phyloP scores from a whole-genome alignment of 2,113 vertebrate genomes.

The Brevimyrus niger region DNA sequence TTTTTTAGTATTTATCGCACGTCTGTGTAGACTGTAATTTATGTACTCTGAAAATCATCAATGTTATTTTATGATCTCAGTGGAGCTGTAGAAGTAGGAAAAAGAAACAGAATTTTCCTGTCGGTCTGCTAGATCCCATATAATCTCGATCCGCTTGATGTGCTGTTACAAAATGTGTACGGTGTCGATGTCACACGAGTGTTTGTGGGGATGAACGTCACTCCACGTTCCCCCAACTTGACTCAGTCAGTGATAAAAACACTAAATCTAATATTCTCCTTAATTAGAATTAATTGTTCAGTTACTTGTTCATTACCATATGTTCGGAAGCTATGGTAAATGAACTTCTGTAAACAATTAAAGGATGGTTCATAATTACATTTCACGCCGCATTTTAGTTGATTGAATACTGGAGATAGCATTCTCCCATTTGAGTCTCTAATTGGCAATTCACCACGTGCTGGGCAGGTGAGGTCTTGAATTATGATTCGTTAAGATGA shows the following conservation, averaged over 20 bases:
- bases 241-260: not conserved
- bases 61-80: not conserved
- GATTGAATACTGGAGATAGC: not conserved
- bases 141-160: not conserved
- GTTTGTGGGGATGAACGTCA: not conserved
- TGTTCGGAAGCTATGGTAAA: not conserved
- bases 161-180: not conserved
- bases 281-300: not conserved
- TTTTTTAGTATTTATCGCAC: not conserved
- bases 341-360: not conserved
- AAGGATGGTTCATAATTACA: constrained; percentile 1
- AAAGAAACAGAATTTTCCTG: not conserved
- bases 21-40: not conserved
- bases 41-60: not conserved
- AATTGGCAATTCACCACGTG: not conserved
- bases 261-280: not conserved
- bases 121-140: not conserved
- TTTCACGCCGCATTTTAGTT: not conserved
- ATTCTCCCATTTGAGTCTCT: not conserved
- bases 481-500: not conserved
- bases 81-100: not conserved
- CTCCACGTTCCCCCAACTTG: not conserved
- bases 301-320: not conserved
- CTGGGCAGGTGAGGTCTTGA: not conserved
- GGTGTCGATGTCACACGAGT: not conserved